Base-by-base conservation (phyloP, 2,888 invertebrate species). In the Temnothorax ravouxi region DNA sequence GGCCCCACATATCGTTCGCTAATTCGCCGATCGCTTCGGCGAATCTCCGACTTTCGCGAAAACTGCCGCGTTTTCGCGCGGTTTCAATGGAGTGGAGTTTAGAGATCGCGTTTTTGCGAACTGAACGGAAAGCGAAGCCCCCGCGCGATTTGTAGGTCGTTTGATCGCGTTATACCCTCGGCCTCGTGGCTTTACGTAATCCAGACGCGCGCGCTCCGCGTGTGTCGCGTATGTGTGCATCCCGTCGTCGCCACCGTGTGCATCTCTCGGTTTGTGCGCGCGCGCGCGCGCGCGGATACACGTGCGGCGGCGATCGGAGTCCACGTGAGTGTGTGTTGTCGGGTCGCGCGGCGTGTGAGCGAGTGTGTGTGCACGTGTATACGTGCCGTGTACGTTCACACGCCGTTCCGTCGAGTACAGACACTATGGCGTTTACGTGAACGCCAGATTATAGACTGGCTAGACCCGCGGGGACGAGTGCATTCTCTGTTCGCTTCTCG, bases 141-240 rank as follows among this genome's bases (percentile, higher is more conserved):
- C 91, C 89, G 91, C 89, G 91, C 91, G 92, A 93, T 93, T 93
- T 92, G 91, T 93, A 93, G 92, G 92, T 93, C 92, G 92, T 92
- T 93, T 90, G 92, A 92, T 93, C 92, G 92, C 88, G 86, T 91
- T 91, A 88, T 88, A 87, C 76, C 84, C n/a, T n/a, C 64, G 81
- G 25, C 41, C 69, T 54, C 84, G 88, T 84, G 89, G 86, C n/a
- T 89, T 92, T 92, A 91, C 91, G 92, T 92, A 92, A 92, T 91
- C 90, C 88, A 69, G 83, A 59, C 81, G 76, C 84, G 52, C 56
- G 29, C 29, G 29, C 6, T 15, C 29, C 56, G 44, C 67, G 77
- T 74, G 62, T 75, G 41, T 41, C 41, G 41, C 41, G 41, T 52
- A 47, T 38, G 56, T 50, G 34, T 83, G 72, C 47, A 76, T 54